These are phyloP conservation scores for Enteromius viviparus DNA, from an alignment of 2,797 vertebrate species.

Conservation along the genomic window DNA sequence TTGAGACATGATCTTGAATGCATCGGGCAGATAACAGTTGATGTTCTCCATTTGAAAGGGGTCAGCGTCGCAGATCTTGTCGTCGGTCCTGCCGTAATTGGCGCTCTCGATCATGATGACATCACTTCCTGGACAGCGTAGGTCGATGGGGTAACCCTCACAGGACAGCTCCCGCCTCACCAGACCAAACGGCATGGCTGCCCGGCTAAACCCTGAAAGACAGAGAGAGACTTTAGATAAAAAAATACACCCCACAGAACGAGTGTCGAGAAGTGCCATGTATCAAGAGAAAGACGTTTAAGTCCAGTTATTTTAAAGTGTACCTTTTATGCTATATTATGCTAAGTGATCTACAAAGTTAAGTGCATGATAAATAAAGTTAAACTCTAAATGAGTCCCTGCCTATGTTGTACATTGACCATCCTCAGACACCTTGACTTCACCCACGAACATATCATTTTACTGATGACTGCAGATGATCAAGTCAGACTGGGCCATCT, in stretches of 20 bases:
- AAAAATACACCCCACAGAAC: not conserved
- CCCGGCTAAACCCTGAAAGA: conserved; percentile 90
- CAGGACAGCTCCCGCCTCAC: conserved; percentile 97
- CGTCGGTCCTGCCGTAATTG: conserved; percentile 97
- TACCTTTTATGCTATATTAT: too few relatives aligned
- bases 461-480: too few relatives aligned
- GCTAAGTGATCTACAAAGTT: too few relatives aligned
- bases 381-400: too few relatives aligned
- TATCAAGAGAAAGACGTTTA: not conserved
- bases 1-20: conserved; percentile 99
- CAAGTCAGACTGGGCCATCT: too few relatives aligned
- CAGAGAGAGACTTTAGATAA: conserved; percentile 14
- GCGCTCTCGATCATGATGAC: conserved; percentile 99
- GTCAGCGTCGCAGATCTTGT: conserved; percentile 99
- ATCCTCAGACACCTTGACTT: too few relatives aligned
- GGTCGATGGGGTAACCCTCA: conserved; percentile 97
- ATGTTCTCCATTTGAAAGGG: conserved; percentile 99
- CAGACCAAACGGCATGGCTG: conserved; percentile 93
- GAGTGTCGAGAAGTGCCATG: not conserved
- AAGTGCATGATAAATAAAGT: too few relatives aligned
- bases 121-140: conserved; percentile 97
- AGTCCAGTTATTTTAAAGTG: not conserved
- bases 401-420: too few relatives aligned
- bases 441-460: too few relatives aligned
- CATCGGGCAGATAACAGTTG: conserved; percentile 98